phyloP scores from a whole-genome alignment of 1,140 invertebrate species.

The Drosophila ogumai region DNA sequence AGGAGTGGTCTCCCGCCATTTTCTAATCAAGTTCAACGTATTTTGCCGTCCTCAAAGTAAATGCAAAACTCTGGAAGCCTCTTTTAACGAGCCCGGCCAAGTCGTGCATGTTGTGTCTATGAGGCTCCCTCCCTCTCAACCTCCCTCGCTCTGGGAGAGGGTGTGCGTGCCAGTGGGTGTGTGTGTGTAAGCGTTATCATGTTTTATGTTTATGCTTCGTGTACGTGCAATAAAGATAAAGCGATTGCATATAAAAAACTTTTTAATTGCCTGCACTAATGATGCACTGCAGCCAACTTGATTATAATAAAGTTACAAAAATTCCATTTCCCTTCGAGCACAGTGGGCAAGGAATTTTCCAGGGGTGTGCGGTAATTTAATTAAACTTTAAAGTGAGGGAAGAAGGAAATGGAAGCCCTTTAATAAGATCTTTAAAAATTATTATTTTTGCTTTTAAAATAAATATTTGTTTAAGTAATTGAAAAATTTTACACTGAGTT shows the following conservation, averaged over 20 bases:
- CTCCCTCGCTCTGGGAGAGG: not conserved
- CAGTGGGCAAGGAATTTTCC: constrained; percentile 14
- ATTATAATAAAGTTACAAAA: constrained; percentile 74
- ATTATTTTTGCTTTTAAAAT: no score
- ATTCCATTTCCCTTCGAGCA: constrained; percentile 43
- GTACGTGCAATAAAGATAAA: constrained; percentile 83
- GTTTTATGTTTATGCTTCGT: constrained; percentile 80
- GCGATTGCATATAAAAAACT: constrained; percentile 79
- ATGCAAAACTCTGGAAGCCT: constrained; percentile 51
- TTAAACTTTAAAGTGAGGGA: not conserved
- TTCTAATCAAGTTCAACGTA: constrained; percentile 55
- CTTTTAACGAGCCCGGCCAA: constrained; percentile 41
- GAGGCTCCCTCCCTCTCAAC: not conserved
- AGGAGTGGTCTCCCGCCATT: not conserved
- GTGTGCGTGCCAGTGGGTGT: constrained; percentile 6
- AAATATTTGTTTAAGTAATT: not conserved
- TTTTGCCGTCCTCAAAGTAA: constrained; percentile 43
- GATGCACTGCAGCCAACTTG: constrained; percentile 80
- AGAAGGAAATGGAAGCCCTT: not conserved
- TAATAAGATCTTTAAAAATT: no score
- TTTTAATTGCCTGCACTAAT: constrained; percentile 84
- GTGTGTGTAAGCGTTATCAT: constrained; percentile 60
- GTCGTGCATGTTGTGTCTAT: constrained; percentile 45
- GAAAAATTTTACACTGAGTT: no score
- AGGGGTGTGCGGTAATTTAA: not conserved